Conservation (phyloP, 2,888 invertebrate genomes). For the Yponomeuta cagnagella region DNA sequence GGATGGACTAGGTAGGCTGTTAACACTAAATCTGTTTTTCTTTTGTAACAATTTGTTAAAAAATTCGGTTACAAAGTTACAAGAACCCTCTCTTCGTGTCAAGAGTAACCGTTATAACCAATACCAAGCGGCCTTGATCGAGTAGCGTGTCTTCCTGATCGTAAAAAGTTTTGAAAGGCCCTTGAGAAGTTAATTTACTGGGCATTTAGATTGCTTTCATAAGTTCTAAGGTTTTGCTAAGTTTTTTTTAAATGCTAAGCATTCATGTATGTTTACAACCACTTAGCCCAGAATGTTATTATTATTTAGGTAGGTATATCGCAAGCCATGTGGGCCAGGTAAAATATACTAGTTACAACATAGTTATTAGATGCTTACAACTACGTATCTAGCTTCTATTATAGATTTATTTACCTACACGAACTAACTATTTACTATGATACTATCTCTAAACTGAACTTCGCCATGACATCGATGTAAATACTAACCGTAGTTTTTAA, state of each 20-base stretch:
- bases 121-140: neutral
- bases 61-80: neutral
- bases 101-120: neutral
- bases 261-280: neutral
- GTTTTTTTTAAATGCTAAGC: neutral
- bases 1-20: neutral
- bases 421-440: too few species aligned
- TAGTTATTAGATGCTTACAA: too few species aligned
- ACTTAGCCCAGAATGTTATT: too few species aligned
- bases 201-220: neutral
- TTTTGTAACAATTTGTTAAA: neutral
- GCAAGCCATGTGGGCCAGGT: too few species aligned
- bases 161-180: neutral
- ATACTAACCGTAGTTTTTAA: conserved; percentile 16
- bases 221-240: neutral
- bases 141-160: neutral
- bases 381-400: too few species aligned
- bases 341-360: too few species aligned
- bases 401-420: too few species aligned
- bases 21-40: too few species aligned
- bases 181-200: neutral
- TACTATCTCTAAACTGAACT: neutral
- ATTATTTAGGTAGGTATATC: too few species aligned
- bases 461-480: conserved; percentile 12
- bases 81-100: neutral